A percentile compares a stretch with the other conserved stretches of the same genome.
Evolutionary conservation across 1,140 invertebrate genomes (phyloP).

Genomic region (Potamilus streckersoni): DNA sequence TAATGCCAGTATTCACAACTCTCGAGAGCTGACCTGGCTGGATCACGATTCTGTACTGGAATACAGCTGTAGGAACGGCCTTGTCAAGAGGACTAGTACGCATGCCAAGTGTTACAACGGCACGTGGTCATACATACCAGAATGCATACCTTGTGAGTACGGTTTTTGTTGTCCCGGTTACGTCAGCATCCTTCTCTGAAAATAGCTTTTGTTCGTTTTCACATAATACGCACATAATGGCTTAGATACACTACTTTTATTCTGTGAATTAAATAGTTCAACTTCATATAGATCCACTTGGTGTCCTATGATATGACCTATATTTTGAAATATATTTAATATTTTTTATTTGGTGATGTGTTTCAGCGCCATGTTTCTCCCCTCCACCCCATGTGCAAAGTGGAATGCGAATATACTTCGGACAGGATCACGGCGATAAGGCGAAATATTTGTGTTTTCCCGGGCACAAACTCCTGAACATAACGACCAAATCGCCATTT

Average conservation of each 20-base stretch:
- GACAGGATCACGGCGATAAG: constrained; percentile 94
- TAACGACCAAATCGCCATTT: constrained; percentile 28
- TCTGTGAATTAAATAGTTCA: too few species aligned
- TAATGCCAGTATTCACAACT: constrained; percentile 78
- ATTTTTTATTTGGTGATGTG: background rate
- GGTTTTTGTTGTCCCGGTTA: background rate
- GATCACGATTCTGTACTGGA: constrained; percentile 85
- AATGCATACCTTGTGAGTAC: constrained; percentile 82
- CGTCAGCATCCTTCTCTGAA: background rate
- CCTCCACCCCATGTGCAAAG: constrained; percentile 89
- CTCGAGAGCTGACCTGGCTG: constrained; percentile 72
- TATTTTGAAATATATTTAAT: background rate
- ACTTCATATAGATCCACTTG: too few species aligned
- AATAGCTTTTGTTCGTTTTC: background rate
- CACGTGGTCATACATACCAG: constrained; percentile 93
- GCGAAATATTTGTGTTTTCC: constrained; percentile 93
- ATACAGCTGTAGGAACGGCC: constrained; percentile 87
- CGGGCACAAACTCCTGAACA: constrained; percentile 78
- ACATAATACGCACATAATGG: background rate
- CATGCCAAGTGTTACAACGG: constrained; percentile 92
- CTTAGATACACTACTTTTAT: background rate
- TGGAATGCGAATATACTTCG: constrained; percentile 95
- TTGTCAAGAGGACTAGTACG: constrained; percentile 84
- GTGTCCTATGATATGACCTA: background rate
- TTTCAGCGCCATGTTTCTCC: constrained; percentile 82